Conservation (phyloP, 92 coral and sea anemone genomes). For the Galaxea fascicularis region DNA sequence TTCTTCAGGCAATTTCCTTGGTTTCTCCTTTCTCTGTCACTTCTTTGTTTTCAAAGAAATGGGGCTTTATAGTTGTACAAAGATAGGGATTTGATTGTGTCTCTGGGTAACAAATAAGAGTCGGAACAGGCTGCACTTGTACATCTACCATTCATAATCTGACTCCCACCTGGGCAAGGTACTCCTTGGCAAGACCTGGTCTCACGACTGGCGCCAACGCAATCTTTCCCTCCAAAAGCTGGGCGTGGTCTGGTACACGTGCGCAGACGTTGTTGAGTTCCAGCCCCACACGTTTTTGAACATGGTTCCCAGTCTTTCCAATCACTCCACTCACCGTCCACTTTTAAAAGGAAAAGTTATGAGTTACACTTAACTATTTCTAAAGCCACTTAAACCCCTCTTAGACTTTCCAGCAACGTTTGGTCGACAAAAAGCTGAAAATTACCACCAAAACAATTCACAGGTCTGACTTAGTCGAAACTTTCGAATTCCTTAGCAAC, state of each 20-base stretch:
- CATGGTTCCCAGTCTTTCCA: conserved; percentile 49
- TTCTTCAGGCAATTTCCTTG: no score
- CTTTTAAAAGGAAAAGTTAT: not conserved
- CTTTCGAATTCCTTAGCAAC: no score
- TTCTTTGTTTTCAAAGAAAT: no score
- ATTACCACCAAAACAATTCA: no score
- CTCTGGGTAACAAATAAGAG: not conserved
- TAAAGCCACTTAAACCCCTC: no score
- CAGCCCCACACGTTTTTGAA: conserved; percentile 41
- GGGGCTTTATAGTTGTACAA: no score
- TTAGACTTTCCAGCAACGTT: no score
- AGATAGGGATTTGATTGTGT: no score
- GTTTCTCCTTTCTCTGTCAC: no score
- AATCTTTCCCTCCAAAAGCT: conserved; percentile 48
- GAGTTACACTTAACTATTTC: no score
- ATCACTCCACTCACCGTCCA: conserved; percentile 32
- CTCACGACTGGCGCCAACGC: conserved; percentile 52
- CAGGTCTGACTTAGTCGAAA: no score
- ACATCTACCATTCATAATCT: not conserved
- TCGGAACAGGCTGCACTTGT: not conserved
- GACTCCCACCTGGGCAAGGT: conserved; percentile 47
- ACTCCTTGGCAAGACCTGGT: conserved; percentile 55
- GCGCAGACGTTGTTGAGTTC: conserved; percentile 45
- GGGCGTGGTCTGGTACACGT: conserved; percentile 38
- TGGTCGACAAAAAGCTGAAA: no score